Base-by-base conservation (phyloP, 2,113 vertebrate species). In the Candoia aspera region DNA sequence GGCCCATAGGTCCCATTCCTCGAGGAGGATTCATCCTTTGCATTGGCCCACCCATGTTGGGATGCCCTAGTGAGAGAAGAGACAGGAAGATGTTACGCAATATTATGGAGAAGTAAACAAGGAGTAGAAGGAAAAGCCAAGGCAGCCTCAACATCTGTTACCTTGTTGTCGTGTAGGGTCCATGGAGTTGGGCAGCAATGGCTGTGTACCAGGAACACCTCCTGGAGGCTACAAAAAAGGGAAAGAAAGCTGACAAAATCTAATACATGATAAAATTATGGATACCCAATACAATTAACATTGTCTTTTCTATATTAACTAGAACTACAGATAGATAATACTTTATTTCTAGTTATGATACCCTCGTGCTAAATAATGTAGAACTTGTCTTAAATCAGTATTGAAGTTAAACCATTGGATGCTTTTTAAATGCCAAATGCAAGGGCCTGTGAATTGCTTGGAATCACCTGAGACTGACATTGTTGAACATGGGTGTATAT, bases 1-100 rank as follows among this genome's bases (percentile, higher is more conserved):
- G 99, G 55, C 99, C 99, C 98, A 99, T 99, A 13, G 99, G 99
- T 91, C 98, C 99, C 99, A 99, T 99, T 96, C 98, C 99, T 98
- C 99, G 98, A 1, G 99, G 99, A 95, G 98, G 98, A 94, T 98
- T 99, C 99, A 99, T 99, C 97, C 99, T 98, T 97, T 99, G 99
- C 99, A 99, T 99, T 85, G 99, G 99, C 92, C 99, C 98, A 96
- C 98, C 99, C 98, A 99, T 98, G 95, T 98, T 99, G 92, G 99
- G 99, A 97, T 99, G 99, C 55, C 98, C 98, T 99, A 95, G 19
- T 4, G 89, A 94, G 84, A 96, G 84, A 93, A 95, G 0, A 93
- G 89, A 88, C 11, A 90, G 49, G 26, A 64, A 2, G 58, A 55
- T 1, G 88, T 94, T 91, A 53, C 8, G 2, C 23, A 59, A 42